phyloP scores from a whole-genome alignment of 53 echinoderm and acorn worm genomes.

The Paracentrotus lividus region DNA sequence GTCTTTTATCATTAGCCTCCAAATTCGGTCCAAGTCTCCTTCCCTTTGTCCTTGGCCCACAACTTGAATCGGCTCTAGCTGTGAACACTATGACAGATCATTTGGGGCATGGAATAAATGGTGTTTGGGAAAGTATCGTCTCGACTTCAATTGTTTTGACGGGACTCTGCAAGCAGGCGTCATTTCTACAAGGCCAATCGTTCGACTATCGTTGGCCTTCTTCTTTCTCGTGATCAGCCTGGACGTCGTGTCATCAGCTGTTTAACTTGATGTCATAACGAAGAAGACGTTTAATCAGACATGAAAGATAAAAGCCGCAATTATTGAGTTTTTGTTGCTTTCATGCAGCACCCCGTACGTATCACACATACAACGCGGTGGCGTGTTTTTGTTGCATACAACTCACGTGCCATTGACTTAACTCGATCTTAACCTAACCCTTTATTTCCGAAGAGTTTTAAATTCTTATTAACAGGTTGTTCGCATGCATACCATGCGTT shows the following conservation, averaged over 20 bases:
- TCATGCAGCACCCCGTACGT: not conserved
- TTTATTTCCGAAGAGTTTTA: constrained; percentile 23
- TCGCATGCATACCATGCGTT: constrained; percentile 53
- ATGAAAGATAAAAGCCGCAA: not conserved
- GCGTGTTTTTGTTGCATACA: constrained; percentile 55
- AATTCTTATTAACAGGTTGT: constrained; percentile 63
- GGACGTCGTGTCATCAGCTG: not conserved
- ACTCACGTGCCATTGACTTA: constrained; percentile 64
- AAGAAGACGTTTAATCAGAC: not conserved
- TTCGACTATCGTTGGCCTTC: not conserved
- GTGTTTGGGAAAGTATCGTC: constrained; percentile 9
- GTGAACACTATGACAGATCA: constrained; percentile 52
- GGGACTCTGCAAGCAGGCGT: not conserved
- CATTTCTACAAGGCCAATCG: not conserved
- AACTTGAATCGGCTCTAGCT: not conserved
- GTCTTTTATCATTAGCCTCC: not conserved
- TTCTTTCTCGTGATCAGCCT: constrained; percentile 1
- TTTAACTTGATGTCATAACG: constrained; percentile 23
- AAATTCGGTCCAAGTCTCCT: not conserved
- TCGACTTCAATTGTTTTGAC: constrained; percentile 45
- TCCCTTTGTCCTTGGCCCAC: constrained; percentile 47
- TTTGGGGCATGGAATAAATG: not conserved
- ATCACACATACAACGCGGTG: not conserved
- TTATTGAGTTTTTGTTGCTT: not conserved
- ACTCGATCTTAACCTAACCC: not conserved